Evolutionary conservation across 2,113 vertebrate genomes (phyloP), one percentile per base, ranked within the genome.

Genomic region (Toxotes jaculatrix): DNA sequence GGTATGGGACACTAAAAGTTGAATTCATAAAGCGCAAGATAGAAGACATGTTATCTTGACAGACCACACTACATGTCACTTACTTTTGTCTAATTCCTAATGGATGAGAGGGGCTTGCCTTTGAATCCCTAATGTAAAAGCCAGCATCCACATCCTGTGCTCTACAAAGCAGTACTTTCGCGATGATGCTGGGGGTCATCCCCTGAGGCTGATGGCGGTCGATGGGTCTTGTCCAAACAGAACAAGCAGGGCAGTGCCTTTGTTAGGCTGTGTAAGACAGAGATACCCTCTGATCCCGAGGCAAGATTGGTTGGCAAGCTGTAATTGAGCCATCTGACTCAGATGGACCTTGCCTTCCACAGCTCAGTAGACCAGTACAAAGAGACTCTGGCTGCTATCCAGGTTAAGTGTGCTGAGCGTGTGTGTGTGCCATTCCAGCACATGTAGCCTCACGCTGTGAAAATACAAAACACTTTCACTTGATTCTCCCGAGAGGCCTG

Each of bases 321-420:
- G 71, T 92, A 91, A 93, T 90, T 88, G 90, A 93, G 88, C 68
- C 78, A 77, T 87, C 85, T 69, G 89, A 88, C 79, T 86, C 64
- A 43, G 74, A 76, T 43, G 76, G 85, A 89, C 85, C 65, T 83
- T 21, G 36, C 61, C 87, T 85, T 86, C 64, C 74, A 91, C 90
- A 89, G 86, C 82, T 72, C 81, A 93, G 85, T 63, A 77, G 84
- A 61, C 71, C 74, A 8, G 82, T 47, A 92, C 92, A 93, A 93
- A 92, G 88, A 81, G 6, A 47, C 51, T 32, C 85, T 85, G 89
- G 91, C 87, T 66, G 65, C 77, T 32, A 70, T 92, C 91, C 91
- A 94, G 83, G 74, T 87, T 72, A 87, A 83, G 62, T 79, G 77
- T 85, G 73, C 67, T 7, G 60, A 66, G 64, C 32, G 21, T 71